phyloP scores from a whole-genome alignment of 2,888 invertebrate species.

The Pristionchus mayeri region DNA sequence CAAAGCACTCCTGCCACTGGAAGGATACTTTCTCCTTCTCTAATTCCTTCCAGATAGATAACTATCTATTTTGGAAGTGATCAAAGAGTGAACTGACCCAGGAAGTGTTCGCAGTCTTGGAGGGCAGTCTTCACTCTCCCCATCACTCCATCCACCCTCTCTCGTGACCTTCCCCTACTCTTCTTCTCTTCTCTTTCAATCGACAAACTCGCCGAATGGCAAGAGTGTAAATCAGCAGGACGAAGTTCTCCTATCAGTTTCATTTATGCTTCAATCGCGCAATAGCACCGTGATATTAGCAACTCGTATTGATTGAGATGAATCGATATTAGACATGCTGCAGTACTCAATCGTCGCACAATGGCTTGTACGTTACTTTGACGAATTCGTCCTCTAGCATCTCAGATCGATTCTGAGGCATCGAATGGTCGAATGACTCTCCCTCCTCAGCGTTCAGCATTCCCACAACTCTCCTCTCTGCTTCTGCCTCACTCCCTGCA shows the following conservation, averaged over 20 bases:
- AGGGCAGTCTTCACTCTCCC: neutral
- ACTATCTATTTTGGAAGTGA: neutral
- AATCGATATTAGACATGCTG: neutral
- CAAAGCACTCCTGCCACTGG: neutral
- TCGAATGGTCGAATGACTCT: neutral
- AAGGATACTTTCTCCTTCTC: too few relatives aligned
- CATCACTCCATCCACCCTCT: neutral
- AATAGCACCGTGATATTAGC: neutral
- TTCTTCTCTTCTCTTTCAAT: neutral
- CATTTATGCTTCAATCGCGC: conserved; percentile 4
- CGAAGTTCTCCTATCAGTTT: neutral
- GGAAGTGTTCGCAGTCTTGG: neutral
- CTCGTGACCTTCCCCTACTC: neutral
- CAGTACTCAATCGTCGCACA: conserved; percentile 30
- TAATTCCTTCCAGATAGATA: too few relatives aligned
- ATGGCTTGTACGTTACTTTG: neutral
- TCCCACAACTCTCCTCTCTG: neutral
- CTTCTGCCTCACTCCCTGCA: conserved; percentile 24
- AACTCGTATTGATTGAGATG: neutral
- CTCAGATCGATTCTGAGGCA: conserved; percentile 15
- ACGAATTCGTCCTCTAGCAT: conserved; percentile 26
- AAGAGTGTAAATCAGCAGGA: neutral
- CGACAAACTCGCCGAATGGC: neutral
- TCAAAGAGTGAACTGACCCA: neutral
- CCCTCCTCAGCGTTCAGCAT: neutral